phyloP scores from a whole-genome alignment of 2,797 vertebrate species.

The Rachycentron canadum region DNA sequence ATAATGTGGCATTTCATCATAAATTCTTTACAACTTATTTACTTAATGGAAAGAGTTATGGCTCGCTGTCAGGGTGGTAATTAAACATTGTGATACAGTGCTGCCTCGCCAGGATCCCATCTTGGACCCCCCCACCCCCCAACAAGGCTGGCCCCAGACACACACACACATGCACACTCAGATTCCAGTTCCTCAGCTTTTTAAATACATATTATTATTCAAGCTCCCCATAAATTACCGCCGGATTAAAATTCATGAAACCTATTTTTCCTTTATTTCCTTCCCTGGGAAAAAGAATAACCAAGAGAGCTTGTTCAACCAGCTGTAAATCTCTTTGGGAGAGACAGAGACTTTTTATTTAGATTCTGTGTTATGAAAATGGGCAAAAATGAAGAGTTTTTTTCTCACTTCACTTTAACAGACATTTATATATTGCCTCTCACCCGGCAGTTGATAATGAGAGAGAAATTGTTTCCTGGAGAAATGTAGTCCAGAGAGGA shows the following conservation, averaged over 20 bases:
- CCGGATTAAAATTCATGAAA: constrained; percentile 86
- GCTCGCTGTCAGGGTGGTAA: constrained; percentile 91
- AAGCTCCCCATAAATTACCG: constrained; percentile 82
- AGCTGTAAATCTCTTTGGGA: constrained; percentile 76
- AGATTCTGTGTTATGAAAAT: constrained; percentile 72
- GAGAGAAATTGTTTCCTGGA: constrained; percentile 47
- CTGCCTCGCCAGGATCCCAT: constrained; percentile 85
- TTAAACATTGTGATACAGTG: constrained; percentile 94
- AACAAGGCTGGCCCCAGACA: constrained; percentile 34
- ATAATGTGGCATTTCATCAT: constrained; percentile 98
- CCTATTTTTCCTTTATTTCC: constrained; percentile 74
- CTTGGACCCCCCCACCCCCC: constrained; percentile 53
- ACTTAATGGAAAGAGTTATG: constrained; percentile 99
- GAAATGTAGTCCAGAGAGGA: constrained; percentile 37
- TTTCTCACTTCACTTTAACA: constrained; percentile 47
- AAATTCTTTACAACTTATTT: constrained; percentile 98
- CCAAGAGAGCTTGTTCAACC: constrained; percentile 69
- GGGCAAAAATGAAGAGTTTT: constrained; percentile 52
- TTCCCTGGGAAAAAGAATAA: constrained; percentile 70
- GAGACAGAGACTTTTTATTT: constrained; percentile 66
- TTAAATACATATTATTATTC: constrained; percentile 88
- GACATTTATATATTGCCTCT: constrained; percentile 50
- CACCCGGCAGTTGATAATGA: constrained; percentile 60
- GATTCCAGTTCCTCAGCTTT: constrained; percentile 68
- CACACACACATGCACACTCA: constrained; percentile 31